phyloP scores from a whole-genome alignment of 2,797 vertebrate genomes.

The Ctenopoma kingsleyae region DNA sequence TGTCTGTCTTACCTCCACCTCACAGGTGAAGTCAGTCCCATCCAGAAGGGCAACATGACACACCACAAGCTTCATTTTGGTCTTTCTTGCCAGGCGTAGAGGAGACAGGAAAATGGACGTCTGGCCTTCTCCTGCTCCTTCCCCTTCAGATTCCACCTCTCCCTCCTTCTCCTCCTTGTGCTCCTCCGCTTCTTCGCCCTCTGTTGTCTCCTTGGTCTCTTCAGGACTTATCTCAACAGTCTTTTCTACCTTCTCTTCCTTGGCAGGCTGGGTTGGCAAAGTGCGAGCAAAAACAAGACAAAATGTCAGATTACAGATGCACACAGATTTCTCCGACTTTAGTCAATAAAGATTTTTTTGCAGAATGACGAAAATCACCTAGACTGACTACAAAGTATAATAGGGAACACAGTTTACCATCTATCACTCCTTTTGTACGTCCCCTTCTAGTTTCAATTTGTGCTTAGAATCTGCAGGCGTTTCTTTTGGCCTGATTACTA shows the following conservation, averaged over 20 bases:
- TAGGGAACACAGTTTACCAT: slow-evolving; percentile 5
- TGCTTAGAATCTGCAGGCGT: slow-evolving; percentile 51
- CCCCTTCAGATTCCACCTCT: slow-evolving; percentile 59
- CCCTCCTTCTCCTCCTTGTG: slow-evolving; percentile 52
- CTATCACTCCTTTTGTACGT: slow-evolving; percentile 10
- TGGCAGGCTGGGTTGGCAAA: slow-evolving; percentile 80
- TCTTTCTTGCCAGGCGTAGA: slow-evolving; percentile 89
- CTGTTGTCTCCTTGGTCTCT: slow-evolving; percentile 59
- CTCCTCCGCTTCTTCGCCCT: slow-evolving; percentile 49
- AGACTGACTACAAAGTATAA: not conserved
- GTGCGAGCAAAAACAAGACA: not conserved
- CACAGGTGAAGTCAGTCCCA: slow-evolving; percentile 90
- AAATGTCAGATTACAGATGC: not conserved
- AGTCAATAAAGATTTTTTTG: not conserved
- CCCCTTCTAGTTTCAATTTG: slow-evolving; percentile 20
- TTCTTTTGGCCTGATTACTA: slow-evolving; percentile 64
- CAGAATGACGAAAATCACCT: slow-evolving; percentile 1
- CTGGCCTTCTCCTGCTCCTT: slow-evolving; percentile 70
- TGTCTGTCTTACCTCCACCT: slow-evolving; percentile 90
- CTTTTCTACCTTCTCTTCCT: slow-evolving; percentile 83
- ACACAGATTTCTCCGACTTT: not conserved
- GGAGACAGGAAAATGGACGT: slow-evolving; percentile 82
- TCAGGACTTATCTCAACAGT: slow-evolving; percentile 61
- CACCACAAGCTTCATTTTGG: slow-evolving; percentile 89
- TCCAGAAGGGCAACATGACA: slow-evolving; percentile 93